Conservation (phyloP, 2,797 vertebrate species). For the Steatocranus sp. region DNA sequence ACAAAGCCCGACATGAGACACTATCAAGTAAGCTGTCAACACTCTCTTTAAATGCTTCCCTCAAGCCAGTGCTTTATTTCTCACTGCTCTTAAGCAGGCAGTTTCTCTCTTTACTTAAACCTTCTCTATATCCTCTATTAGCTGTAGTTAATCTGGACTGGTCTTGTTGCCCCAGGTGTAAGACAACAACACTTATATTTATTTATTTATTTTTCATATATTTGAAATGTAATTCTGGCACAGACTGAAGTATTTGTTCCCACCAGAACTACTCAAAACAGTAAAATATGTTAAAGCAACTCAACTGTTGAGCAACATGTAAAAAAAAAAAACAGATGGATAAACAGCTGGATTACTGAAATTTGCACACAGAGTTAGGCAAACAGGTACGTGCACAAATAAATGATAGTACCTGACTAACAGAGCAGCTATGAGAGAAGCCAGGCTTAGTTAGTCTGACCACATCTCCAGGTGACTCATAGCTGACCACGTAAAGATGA, state of each 20-base stretch:
- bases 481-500: constrained; percentile 90
- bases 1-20: not conserved
- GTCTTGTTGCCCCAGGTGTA: not conserved
- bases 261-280: not conserved
- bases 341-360: not conserved
- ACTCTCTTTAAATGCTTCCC: not conserved
- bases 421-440: constrained; percentile 89
- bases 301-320: not conserved
- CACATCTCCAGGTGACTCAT: constrained; percentile 80
- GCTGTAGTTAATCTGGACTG: not conserved
- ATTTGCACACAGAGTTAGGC: not conserved
- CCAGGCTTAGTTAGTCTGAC: constrained; percentile 85
- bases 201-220: not conserved
- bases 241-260: not conserved
- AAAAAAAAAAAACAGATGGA: not conserved
- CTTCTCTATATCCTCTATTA: not conserved
- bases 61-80: not conserved
- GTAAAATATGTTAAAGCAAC: not conserved
- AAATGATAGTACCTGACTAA: constrained; percentile 85
- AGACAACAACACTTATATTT: not conserved
- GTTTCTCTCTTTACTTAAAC: not conserved
- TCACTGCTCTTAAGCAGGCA: not conserved
- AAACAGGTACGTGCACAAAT: not conserved
- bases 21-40: not conserved
- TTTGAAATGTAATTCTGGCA: not conserved